Base-by-base conservation (phyloP, 1,140 invertebrate species). In the Drosophila equinoxialis region DNA sequence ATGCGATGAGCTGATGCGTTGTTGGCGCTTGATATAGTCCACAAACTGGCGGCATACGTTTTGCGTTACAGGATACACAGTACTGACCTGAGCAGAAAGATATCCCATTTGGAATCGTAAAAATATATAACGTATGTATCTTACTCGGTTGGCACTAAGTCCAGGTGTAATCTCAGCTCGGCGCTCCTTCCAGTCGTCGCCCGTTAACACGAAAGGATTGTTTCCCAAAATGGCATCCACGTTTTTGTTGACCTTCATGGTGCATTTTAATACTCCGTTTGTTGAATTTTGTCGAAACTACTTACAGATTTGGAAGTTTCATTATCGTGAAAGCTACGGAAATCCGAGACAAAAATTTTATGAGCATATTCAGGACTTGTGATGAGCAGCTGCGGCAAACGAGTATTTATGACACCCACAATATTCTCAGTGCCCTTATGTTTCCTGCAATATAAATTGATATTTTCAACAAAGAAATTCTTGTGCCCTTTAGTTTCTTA, bases 151-250 rank as follows among this genome's bases (percentile, higher is more conserved):
- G 0, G 91, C 84, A 1, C 93, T 93, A 35, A 95, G 92, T 6
- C 93, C 93, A 6, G 94, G 93, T 30, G 93, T 94, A 30, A 94
- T 91, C 54, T 94, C 92, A 7, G 84, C 84, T 26, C 94, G 82
- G 17, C 93, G 91, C n/a, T 93, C 83, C 77, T 94, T 94, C 94
- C 94, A 95, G 8, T 37, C 8, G 72, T 77, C 89, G 11, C 92
- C 93, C 4, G 61, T 76, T 4, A 91, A 63, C 2, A 91, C 35
- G 65, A 93, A 93, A 0, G 93, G 81, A 77, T 93, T 93, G 35
- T 79, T 77, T 2, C 75, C 82, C 48, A 93, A 67, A 17, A 93
- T 85, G 13, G 87, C 81, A 77, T 94, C 93, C 6, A 71, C 57
- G 33, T 92, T 71, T 26, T 81, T 71, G 62, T 92, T 79, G 13